Conservation (phyloP, 2,888 invertebrate genomes). For the Gymnosoma rotundatum region DNA sequence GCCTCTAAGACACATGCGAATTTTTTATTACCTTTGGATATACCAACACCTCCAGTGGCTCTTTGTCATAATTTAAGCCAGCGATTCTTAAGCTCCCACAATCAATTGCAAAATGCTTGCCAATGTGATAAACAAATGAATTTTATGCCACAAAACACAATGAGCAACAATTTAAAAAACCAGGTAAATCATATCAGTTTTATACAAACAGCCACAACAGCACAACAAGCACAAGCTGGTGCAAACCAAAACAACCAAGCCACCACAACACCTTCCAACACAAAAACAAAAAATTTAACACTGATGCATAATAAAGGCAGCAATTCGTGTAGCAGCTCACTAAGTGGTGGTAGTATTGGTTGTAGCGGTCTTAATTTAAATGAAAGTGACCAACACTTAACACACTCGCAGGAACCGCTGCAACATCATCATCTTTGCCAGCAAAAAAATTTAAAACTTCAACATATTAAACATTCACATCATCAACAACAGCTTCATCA, state of each 20-base stretch:
- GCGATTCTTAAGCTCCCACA: slow-evolving; percentile 50
- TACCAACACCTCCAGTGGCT: slow-evolving; percentile 64
- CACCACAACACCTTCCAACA: slow-evolving; percentile 3
- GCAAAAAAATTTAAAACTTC: slow-evolving; percentile 62
- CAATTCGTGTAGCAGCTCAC: slow-evolving; percentile 44
- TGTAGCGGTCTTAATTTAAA: slow-evolving; percentile 54
- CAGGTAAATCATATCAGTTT: slow-evolving; percentile 62
- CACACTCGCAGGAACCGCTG: slow-evolving; percentile 35
- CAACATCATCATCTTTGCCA: slow-evolving; percentile 62
- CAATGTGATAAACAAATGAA: slow-evolving; percentile 59
- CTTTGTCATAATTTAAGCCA: slow-evolving; percentile 40
- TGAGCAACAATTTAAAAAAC: slow-evolving; percentile 35
- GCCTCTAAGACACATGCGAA: slow-evolving; percentile 45
- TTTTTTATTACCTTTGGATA: slow-evolving; percentile 58
- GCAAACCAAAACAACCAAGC: background rate
- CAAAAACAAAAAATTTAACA: slow-evolving; percentile 39
- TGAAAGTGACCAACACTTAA: slow-evolving; percentile 48
- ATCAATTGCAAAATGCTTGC: slow-evolving; percentile 34
- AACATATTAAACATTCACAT: slow-evolving; percentile 53
- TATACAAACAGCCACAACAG: slow-evolving; percentile 29
- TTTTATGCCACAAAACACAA: slow-evolving; percentile 18
- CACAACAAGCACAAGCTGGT: slow-evolving; percentile 1
- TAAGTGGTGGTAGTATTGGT: slow-evolving; percentile 36
- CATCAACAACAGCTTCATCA: slow-evolving; percentile 70
- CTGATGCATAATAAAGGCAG: slow-evolving; percentile 42